Evolutionary conservation across 2,888 invertebrate genomes (phyloP).

Genomic region (Ditylenchus weischeri): DNA sequence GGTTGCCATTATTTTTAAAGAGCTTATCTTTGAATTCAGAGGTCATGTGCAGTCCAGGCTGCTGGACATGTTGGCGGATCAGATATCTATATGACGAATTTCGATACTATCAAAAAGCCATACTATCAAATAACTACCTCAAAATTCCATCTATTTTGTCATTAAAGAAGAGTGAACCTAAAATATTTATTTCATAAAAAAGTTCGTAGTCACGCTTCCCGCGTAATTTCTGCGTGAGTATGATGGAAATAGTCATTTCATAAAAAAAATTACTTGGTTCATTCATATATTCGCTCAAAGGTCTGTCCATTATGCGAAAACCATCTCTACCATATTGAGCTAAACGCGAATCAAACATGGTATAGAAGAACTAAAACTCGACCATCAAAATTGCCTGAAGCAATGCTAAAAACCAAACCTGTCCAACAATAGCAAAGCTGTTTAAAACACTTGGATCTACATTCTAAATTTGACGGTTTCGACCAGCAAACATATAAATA

Average conservation of each 20-base stretch:
- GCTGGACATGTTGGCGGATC: constrained; percentile 30
- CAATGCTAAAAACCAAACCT: constrained; percentile 20
- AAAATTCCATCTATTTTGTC: constrained; percentile 41
- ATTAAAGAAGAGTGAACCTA: constrained; percentile 32
- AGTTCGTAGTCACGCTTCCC: too few relatives aligned
- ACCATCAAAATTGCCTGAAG: too few relatives aligned
- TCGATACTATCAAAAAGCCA: neutral
- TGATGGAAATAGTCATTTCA: too few relatives aligned
- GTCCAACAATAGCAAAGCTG: constrained; percentile 68
- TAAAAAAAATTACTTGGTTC: constrained; percentile 30
- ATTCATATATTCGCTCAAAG: constrained; percentile 37
- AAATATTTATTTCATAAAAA: too few relatives aligned
- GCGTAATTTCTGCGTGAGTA: too few relatives aligned
- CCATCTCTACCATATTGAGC: constrained; percentile 31
- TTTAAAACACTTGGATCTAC: constrained; percentile 76
- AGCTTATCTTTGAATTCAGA: constrained; percentile 35
- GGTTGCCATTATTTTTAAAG: constrained; percentile 30
- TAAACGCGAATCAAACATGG: constrained; percentile 34
- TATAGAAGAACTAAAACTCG: constrained; percentile 40
- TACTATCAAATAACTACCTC: constrained; percentile 23
- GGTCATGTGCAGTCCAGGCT: constrained; percentile 35
- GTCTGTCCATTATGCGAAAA: constrained; percentile 27
- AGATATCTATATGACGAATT: constrained; percentile 28
- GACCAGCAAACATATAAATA: constrained; percentile 65
- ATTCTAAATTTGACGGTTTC: constrained; percentile 43